Evolutionary conservation across 2,797 vertebrate genomes (phyloP), one percentile per base, ranked within the genome.

Genomic region (Tympanoctomys barrerae): DNA sequence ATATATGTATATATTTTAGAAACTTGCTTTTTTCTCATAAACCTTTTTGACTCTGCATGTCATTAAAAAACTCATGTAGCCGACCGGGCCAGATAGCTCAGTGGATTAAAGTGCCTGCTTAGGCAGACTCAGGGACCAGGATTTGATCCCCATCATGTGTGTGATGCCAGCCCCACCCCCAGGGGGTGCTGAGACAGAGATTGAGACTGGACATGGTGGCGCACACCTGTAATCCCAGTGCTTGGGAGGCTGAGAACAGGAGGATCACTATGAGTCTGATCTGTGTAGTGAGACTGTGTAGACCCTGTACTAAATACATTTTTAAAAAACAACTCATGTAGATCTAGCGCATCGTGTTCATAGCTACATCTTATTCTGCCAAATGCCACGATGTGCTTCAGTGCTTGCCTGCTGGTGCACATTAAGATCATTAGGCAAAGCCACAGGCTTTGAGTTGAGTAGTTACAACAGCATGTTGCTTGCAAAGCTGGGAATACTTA

Each of bases 401-500:
- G 70, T 4, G 4, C 49, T 68, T 64, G 66, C 54, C 78, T 90
- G 10, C 36, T 81, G 18, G 21, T 14, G 7, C 77, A 61, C 81
- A 33, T 87, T 91, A 39, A 52, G 84, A 86, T 61, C 31, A n/a
- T 1, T 57, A 77, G 73, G 73, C 49, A n/a, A 31, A 92, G 57
- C 78, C 2, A 21, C 68, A 80, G 39, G 14, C 49, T 46, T 28
- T 81, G 54, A 78, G 61, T 11, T 36, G 75, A 68, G 84, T 18
- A 61, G 59, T 70, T 64, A 13, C 5, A 62, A 71, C 93, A 91
- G 87, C 62, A 26, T 21, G 31, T 46, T 64, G 73, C 82, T 94
- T 61, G 46, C 26, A 68, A 88, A 75, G 71, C 77, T 42, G 10
- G 85, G 80, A 94, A 68, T 90, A 89, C 52, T 89, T 89, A 92